Base-by-base conservation (phyloP, 2,888 invertebrate species). In the Physocephala rufipes region DNA sequence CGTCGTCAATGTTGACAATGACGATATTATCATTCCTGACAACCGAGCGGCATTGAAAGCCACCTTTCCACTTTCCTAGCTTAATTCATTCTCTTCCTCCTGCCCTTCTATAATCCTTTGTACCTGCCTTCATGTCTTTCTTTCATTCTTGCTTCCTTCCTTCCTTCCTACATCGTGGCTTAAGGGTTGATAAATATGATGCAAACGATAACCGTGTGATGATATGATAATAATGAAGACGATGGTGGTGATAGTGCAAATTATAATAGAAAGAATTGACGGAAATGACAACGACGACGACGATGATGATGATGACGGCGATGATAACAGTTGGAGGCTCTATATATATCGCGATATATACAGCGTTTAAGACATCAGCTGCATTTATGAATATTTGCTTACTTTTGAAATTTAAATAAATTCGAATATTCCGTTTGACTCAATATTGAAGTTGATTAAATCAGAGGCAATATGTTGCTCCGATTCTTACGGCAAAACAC, bases 1-100 rank as follows among this genome's bases (percentile, higher is more conserved):
- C 24, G 19, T 49, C 78, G 79, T 79, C 79, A 79, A 78, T 79
- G 79, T 76, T 78, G 77, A 78, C 73, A 65, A 74, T 55, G 73
- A 36, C 36, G 36, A 67, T 72, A 67, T 65, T 47, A 74, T 59
- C 65, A 49, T n/a, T 78, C 47, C 15, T 28, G 59, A 28, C 30
- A 49, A 49, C 19, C n/a, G 49, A 53, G 21, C 16, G 53, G 19
- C 47, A 59, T 62, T 30, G 47, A 62, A 63, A 63, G 53, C 47
- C 66, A 66, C 68, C 36, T 36, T 36, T 9, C n/a, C n/a, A n/a
- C n/a, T n/a, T n/a, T n/a, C n/a, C n/a, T n/a, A n/a, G n/a, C n/a
- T n/a, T n/a, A n/a, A n/a, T n/a, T n/a, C n/a, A n/a, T n/a, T n/a
- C n/a, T n/a, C n/a, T n/a, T n/a, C n/a, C n/a, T n/a, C n/a, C n/a